Evolutionary conservation across 1,140 invertebrate species (phyloP).

Genomic region (Babylonia areolata): DNA sequence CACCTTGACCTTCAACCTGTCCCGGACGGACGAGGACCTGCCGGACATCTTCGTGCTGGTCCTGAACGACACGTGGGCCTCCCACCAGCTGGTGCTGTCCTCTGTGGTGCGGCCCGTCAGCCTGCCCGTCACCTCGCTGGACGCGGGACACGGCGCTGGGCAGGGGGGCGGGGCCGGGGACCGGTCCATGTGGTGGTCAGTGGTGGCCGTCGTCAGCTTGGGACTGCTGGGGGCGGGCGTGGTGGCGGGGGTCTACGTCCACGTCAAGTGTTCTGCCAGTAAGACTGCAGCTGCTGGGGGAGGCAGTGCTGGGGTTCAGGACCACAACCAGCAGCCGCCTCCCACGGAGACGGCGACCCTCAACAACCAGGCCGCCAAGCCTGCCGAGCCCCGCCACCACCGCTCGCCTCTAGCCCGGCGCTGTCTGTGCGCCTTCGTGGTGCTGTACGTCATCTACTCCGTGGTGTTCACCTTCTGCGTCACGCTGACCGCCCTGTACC

Average conservation of each 20-base stretch:
- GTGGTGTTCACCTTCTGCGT: slow-evolving; percentile 66
- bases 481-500: slow-evolving; percentile 59
- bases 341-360: slow-evolving; percentile 46
- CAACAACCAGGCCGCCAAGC: slow-evolving; percentile 40
- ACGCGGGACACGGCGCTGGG: slow-evolving; percentile 35
- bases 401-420: slow-evolving; percentile 39
- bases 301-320: background rate
- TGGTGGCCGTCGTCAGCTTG: slow-evolving; percentile 51
- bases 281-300: background rate
- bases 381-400: background rate
- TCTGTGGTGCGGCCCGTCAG: slow-evolving; percentile 47
- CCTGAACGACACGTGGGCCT: slow-evolving; percentile 61
- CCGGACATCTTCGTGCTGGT: slow-evolving; percentile 63
- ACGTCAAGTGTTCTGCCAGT: slow-evolving; percentile 34
- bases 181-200: slow-evolving; percentile 54
- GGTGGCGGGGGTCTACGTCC: slow-evolving; percentile 48
- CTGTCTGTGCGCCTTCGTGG: slow-evolving; percentile 51
- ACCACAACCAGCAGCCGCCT: slow-evolving; percentile 4
- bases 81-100: slow-evolving; percentile 59
- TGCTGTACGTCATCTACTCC: slow-evolving; percentile 64
- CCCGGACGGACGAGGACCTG: slow-evolving; percentile 44
- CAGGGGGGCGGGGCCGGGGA: background rate
- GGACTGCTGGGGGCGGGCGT: slow-evolving; percentile 44
- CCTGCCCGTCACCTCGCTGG: slow-evolving; percentile 23
- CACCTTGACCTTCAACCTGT: slow-evolving; percentile 53